A percentile compares a stretch with the other conserved stretches of the same genome.
Evolutionary conservation across 2,888 invertebrate genomes (phyloP).

Genomic region (Andrena bicolor): DNA sequence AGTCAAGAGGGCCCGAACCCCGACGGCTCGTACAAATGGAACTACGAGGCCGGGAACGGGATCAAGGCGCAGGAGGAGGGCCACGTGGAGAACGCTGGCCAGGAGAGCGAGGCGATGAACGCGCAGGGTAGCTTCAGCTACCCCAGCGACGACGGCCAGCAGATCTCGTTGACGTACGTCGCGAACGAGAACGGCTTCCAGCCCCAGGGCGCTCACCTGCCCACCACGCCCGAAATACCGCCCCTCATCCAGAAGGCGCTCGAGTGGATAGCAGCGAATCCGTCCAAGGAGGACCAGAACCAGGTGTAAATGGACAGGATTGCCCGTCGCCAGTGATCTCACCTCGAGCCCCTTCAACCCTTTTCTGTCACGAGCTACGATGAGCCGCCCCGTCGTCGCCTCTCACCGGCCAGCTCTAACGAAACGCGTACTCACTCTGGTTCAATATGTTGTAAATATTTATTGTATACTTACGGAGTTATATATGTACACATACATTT

Average conservation of each 20-base stretch:
- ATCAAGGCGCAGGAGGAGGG: conserved; percentile 84
- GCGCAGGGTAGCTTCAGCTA: conserved; percentile 84
- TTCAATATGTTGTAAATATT: conserved; percentile 80
- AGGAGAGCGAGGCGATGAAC: conserved; percentile 78
- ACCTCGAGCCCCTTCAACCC: conserved; percentile 54
- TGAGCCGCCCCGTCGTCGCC: conserved; percentile 55
- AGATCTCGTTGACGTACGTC: conserved; percentile 81
- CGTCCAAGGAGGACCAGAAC: conserved; percentile 73
- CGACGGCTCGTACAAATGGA: conserved; percentile 82
- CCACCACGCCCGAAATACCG: conserved; percentile 83
- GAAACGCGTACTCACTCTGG: conserved; percentile 70
- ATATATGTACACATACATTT: conserved; percentile 5
- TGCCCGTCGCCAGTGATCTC: conserved; percentile 66
- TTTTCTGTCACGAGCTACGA: conserved; percentile 40
- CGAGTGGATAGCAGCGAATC: conserved; percentile 81
- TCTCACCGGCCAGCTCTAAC: conserved; percentile 44
- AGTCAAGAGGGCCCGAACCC: conserved; percentile 81
- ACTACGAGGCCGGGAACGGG: conserved; percentile 85
- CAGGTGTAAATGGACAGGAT: conserved; percentile 60
- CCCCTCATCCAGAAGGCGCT: conserved; percentile 81
- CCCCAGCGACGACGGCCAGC: conserved; percentile 82
- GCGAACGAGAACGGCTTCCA: conserved; percentile 84
- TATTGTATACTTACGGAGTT: conserved; percentile 71
- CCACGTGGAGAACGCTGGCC: conserved; percentile 80
- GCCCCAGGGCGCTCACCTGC: conserved; percentile 83